Base-by-base conservation (phyloP, 2,888 invertebrate genomes). In the Carcina quercana region DNA sequence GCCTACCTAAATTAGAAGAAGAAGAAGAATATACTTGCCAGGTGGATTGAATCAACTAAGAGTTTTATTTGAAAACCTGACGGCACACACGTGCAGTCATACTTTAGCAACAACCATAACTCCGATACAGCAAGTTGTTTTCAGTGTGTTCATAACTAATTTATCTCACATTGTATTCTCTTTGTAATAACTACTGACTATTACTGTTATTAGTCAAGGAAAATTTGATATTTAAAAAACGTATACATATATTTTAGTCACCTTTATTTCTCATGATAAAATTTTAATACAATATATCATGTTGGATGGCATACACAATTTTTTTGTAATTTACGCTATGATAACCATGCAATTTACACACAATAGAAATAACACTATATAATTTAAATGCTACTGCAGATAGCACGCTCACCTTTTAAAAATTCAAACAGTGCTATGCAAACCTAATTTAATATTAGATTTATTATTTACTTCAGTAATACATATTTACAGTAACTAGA, bases 261-360 rank as follows among this genome's bases (percentile, higher is more conserved):
- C 20, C 26, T 37, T 36, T 33, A 33, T 37, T 36, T 28, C 22
- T 37, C 30, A 33, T 26, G 36, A 31, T 28, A 28, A 35, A 28
- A 24, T 24, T 32, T 32, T 15, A 28, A 32, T 28, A 35, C 31
- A 35, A 24, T 28, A 35, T 31, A 7, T 30, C 11, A 32, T 25
- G 25, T 8, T 36, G 36, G 36, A 36, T 36, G 35, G 35, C 32
- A 36, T 32, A 36, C 6, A 31, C n/a, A 25, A 25, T 26, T 32
- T 11, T 11, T 15, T 14, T 26, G 14, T 27, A 4, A 30, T 21
- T 12, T 30, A 29, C 10, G 10, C n/a, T n/a, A n/a, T n/a, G n/a
- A 14, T 15, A 12, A n/a, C 15, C n/a, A 27, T 15, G 12, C 6
- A 12, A 19, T 28, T 6, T 17, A 28, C 11, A 5, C 11, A 15